A percentile compares a stretch with the other conserved stretches of the same genome.
phyloP scores from a whole-genome alignment of 2,888 invertebrate genomes.

The Acheta domesticus region DNA sequence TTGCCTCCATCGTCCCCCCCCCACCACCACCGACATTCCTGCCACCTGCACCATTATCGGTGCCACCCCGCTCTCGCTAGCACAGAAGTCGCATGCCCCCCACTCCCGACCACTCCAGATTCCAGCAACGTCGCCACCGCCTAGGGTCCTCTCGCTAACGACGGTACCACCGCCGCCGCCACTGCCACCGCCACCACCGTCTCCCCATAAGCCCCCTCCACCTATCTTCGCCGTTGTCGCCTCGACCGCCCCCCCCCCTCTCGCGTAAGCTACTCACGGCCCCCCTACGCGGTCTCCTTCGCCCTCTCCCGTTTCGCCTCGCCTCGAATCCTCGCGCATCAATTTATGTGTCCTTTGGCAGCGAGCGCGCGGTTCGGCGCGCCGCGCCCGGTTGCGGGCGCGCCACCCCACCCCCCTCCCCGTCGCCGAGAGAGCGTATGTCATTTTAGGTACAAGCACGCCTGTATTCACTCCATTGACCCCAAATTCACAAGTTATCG shows the following conservation, averaged over 20 bases:
- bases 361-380: neutral
- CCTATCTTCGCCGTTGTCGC: neutral
- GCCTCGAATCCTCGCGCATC: neutral
- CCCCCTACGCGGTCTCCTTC: neutral
- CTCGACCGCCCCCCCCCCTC: neutral
- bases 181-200: too few species aligned
- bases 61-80: too few species aligned
- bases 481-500: slow-evolving; percentile 18
- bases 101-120: too few species aligned
- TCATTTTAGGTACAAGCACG: slow-evolving; percentile 9
- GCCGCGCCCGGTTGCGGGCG: neutral
- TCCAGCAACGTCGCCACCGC: too few species aligned
- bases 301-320: neutral
- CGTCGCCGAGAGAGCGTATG: slow-evolving; percentile 5
- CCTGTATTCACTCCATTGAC: slow-evolving; percentile 18
- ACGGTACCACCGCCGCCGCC: too few species aligned
- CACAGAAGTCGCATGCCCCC: too few species aligned
- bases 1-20: too few species aligned
- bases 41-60: too few species aligned
- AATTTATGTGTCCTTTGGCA: slow-evolving; percentile 18
- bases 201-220: too few species aligned
- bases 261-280: neutral
- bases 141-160: too few species aligned
- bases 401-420: too few species aligned
- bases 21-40: too few species aligned